These are phyloP conservation scores for Ovis aries DNA, from an alignment of 2,113 vertebrate species.

Conservation along the genomic window DNA sequence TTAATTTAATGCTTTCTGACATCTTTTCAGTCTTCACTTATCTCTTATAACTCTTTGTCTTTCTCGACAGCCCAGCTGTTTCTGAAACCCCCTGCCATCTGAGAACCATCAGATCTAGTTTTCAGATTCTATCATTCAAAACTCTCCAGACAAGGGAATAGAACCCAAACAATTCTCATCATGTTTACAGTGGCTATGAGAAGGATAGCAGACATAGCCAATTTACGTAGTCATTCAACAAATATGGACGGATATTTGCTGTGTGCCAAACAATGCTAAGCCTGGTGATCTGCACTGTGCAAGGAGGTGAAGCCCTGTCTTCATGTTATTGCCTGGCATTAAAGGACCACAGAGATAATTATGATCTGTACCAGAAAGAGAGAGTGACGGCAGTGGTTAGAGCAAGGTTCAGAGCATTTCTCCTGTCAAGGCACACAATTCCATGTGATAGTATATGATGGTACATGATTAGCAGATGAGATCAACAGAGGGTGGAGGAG, in stretches of 20 bases:
- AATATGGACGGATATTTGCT: neutral
- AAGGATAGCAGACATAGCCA: neutral
- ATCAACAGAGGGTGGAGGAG: neutral
- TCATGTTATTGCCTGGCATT: too few relatives aligned
- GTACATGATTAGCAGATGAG: neutral
- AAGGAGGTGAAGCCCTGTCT: neutral
- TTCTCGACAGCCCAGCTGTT: neutral
- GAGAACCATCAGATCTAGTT: neutral
- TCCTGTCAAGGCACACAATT: neutral
- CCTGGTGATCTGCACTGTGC: too few relatives aligned
- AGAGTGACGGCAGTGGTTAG: neutral
- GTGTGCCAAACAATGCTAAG: neutral
- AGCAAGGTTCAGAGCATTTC: neutral
- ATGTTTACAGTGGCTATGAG: neutral
- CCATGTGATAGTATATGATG: neutral
- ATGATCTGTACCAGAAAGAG: neutral
- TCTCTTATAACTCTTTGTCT: neutral
- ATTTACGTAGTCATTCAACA: neutral
- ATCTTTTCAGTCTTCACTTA: neutral
- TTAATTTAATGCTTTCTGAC: neutral
- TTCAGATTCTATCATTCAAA: neutral
- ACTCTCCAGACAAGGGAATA: neutral
- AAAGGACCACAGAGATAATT: neutral
- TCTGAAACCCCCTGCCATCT: neutral
- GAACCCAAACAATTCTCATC: neutral